Evolutionary conservation across 2,888 invertebrate genomes (phyloP).

Genomic region (Microplitis deprimator): DNA sequence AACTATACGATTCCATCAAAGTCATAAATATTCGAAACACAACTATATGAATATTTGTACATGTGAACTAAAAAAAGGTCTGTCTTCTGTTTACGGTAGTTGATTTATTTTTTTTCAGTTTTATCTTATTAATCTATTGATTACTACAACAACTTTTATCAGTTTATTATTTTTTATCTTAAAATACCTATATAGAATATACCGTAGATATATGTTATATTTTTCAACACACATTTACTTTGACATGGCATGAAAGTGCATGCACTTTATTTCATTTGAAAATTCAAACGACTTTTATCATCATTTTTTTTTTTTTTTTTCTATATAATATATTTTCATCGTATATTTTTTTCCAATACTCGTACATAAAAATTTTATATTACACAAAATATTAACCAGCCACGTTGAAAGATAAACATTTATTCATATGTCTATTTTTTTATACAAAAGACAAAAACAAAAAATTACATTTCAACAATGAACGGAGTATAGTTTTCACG

Average conservation of each 20-base stretch:
- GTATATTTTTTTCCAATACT: background rate
- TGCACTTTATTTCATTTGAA: conserved; percentile 3
- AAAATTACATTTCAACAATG: background rate
- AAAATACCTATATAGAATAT: background rate
- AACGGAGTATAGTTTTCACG: too few relatives aligned
- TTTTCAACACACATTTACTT: background rate
- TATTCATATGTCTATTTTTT: background rate
- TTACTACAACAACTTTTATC: background rate
- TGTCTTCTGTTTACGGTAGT: background rate
- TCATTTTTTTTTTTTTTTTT: background rate
- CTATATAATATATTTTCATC: background rate
- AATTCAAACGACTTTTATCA: background rate
- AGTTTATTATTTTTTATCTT: background rate
- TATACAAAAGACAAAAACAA: too few relatives aligned
- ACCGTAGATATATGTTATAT: background rate
- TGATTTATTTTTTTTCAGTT: background rate
- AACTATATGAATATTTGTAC: background rate
- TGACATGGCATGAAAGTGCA: background rate
- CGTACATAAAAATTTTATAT: background rate
- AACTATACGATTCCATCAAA: background rate
- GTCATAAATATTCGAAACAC: conserved; percentile 6
- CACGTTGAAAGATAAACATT: background rate
- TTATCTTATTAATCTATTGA: background rate
- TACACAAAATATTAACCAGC: background rate
- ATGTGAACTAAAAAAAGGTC: background rate